These are phyloP conservation scores for Solenopsis fugax DNA, from an alignment of 1,140 invertebrate genomes.

Conservation along the genomic window DNA sequence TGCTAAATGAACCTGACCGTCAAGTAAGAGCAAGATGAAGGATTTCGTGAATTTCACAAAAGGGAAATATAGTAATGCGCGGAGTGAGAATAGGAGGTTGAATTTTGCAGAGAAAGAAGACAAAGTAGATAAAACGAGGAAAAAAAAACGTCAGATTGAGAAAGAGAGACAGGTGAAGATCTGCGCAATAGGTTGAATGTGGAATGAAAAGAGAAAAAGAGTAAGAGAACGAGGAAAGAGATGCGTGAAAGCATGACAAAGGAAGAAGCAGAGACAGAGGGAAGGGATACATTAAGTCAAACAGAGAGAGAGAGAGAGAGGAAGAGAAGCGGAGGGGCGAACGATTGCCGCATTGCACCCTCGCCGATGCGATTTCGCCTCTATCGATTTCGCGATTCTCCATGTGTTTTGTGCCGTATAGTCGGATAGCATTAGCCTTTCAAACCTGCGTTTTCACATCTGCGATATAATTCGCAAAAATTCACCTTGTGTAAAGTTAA, in stretches of 20 bases:
- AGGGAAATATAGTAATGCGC: constrained; percentile 18
- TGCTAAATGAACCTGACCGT: neutral
- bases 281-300: constrained; percentile 25
- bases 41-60: constrained; percentile 34
- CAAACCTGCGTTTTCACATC: constrained; percentile 70
- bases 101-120: constrained; percentile 35
- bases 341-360: constrained; percentile 81
- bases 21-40: constrained; percentile 11
- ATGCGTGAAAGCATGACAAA: constrained; percentile 57
- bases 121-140: constrained; percentile 35
- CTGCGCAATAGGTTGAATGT: constrained; percentile 28
- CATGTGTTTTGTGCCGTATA: constrained; percentile 75
- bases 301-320: constrained; percentile 44
- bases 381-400: constrained; percentile 80
- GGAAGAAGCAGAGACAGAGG: constrained; percentile 2
- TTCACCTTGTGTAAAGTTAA: constrained; percentile 33
- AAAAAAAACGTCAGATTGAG: constrained; percentile 24
- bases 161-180: constrained; percentile 1
- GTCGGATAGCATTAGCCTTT: constrained; percentile 70
- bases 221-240: constrained; percentile 34
- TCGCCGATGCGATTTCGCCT: constrained; percentile 78
- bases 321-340: constrained; percentile 51
- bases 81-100: constrained; percentile 18
- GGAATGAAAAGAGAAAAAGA: neutral
- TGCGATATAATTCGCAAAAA: constrained; percentile 26